Conservation (phyloP, 2,113 vertebrate species). For the Willisornis vidua region DNA sequence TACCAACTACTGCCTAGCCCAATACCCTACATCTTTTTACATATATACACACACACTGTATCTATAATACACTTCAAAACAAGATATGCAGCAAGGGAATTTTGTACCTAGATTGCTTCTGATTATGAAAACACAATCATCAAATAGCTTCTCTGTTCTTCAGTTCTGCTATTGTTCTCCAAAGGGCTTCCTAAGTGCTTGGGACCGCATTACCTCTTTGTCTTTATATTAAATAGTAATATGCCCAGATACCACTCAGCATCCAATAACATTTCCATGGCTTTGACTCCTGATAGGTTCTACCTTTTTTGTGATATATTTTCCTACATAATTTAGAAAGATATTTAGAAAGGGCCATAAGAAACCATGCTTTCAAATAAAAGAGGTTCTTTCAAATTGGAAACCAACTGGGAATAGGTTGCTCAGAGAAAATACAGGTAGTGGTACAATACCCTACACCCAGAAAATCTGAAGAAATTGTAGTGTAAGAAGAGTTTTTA, state of each 20-base stretch:
- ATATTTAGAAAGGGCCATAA: not conserved
- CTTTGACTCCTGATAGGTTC: not conserved
- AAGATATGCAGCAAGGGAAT: not conserved
- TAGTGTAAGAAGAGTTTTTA: not conserved
- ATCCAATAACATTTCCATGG: not conserved
- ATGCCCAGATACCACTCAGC: not conserved
- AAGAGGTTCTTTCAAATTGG: not conserved
- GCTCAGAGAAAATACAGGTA: not conserved
- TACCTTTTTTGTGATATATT: not conserved
- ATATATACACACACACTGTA: accelerated
- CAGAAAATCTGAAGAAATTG: not conserved
- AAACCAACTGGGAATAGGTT: not conserved
- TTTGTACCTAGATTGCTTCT: not conserved
- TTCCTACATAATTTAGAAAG: not conserved
- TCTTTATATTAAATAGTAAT: not conserved
- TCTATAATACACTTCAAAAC: not conserved
- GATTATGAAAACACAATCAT: not conserved
- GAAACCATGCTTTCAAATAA: not conserved
- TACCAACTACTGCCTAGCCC: not conserved
- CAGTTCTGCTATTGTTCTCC: not conserved
- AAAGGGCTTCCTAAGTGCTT: not conserved
- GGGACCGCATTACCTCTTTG: not conserved
- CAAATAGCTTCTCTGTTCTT: not conserved
- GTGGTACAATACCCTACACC: not conserved
- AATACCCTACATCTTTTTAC: not conserved